Evolutionary conservation across 2,797 vertebrate genomes (phyloP), one percentile per base, ranked within the genome.

Genomic region (Sylvilagus floridanus): DNA sequence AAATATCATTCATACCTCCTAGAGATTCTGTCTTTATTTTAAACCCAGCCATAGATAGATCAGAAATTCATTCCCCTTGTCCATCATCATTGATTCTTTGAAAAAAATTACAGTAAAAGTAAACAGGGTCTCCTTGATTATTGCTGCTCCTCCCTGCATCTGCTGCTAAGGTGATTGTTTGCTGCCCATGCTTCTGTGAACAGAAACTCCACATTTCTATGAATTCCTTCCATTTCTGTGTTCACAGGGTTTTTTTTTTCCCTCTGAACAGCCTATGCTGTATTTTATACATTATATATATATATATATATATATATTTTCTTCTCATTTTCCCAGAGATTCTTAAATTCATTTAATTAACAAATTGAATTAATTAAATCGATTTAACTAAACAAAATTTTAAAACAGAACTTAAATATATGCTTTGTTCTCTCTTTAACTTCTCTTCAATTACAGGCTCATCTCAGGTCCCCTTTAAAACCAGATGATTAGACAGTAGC

Each of bases 311-410:
- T 47, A 1, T 28, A 42, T 17, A 66, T 60, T 3, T 68, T 5
- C 22, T 66, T 68, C 3, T 95, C 13, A n/a, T 65, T 35, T 54
- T 30, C 50, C 54, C 19, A 91, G 32, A 50, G 5, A 86, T 84
- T 16, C 5, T 76, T 12, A 50, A 60, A 86, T 86, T 76, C 50
- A 42, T 42, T 8, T 42, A 42, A 42, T 42, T 42, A 42, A 42
- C 42, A 42, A 42, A 42, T 42, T 42, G 42, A 42, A 42, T 42
- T 42, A 42, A 42, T 42, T 42, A 57, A 52, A 2, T 71, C 73
- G 79, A 86, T 65, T 71, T 76, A 89, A 94, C 87, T 32, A 82
- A 87, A 75, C 32, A 75, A 60, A 83, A 81, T 52, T n/a, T 21
- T 63, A 84, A 76, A 69, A 3, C 12, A 26, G 72, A 93, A 4